A percentile compares a stretch with the other conserved stretches of the same genome.
phyloP scores from a whole-genome alignment of 2,113 vertebrate genomes.

The Stigmatopora argus region DNA sequence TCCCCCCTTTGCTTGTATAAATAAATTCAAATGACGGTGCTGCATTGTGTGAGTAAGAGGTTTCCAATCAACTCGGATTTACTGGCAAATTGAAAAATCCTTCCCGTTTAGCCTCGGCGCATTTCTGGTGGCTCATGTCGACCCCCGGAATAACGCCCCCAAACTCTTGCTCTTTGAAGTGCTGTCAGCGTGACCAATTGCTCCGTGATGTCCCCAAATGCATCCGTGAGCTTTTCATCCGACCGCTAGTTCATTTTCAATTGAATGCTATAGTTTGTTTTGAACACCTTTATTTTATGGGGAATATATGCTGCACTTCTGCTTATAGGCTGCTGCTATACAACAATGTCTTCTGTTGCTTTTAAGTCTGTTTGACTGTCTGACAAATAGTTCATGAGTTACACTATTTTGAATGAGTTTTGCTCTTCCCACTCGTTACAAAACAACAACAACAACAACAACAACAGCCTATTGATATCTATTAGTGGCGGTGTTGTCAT shows the following conservation, averaged over 20 bases:
- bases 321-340: too few relatives aligned
- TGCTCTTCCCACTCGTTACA: too few relatives aligned
- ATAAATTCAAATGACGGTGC: neutral
- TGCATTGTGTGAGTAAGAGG: constrained; percentile 21
- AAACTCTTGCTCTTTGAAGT: constrained; percentile 58
- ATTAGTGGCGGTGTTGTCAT: neutral
- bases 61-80: constrained; percentile 56
- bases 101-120: constrained; percentile 36
- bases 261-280: too few relatives aligned
- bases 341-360: too few relatives aligned
- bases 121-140: constrained; percentile 55
- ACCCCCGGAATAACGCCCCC: constrained; percentile 54
- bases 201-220: constrained; percentile 55
- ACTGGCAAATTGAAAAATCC: constrained; percentile 59
- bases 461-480: neutral
- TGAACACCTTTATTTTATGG: too few relatives aligned
- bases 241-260: too few relatives aligned
- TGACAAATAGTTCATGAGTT: too few relatives aligned
- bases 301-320: too few relatives aligned
- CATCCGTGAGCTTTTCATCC: constrained; percentile 52
- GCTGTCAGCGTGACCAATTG: constrained; percentile 65
- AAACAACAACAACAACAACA: neutral
- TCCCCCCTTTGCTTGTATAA: neutral
- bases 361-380: too few relatives aligned
- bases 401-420: too few relatives aligned